Percentiles rank a stretch among this genome's conserved stretches.
Conservation (phyloP, 92 coral and sea anemone species). For the Pocillopora grandis region DNA sequence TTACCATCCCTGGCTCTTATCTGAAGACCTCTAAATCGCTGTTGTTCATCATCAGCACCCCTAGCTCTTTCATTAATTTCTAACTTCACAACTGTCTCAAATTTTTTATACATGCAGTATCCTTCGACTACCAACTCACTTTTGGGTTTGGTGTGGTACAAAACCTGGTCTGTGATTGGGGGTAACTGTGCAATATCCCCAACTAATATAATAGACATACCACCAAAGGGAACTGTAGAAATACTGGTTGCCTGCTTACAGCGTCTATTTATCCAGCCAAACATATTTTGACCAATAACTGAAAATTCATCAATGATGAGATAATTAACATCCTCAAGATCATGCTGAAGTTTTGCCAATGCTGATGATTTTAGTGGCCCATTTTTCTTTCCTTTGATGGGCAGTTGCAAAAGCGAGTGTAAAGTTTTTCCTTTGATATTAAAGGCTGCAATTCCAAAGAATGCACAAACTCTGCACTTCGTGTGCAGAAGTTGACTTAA, state of each 20-base stretch:
- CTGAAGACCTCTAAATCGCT: conserved; percentile 34
- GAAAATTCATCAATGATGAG: conserved; percentile 64
- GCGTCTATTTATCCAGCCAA: conserved; percentile 57
- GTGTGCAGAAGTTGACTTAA: conserved; percentile 29
- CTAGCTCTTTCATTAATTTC: conserved; percentile 43
- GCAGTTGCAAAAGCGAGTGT: conserved; percentile 57
- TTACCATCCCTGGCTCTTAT: conserved; percentile 53
- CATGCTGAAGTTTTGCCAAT: conserved; percentile 45
- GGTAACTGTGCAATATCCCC: conserved; percentile 72
- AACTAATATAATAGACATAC: conserved; percentile 63
- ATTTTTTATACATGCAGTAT: conserved; percentile 50
- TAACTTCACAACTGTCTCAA: conserved; percentile 46
- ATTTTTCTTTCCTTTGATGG: conserved; percentile 46
- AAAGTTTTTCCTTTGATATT: conserved; percentile 50
- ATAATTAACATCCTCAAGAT: conserved; percentile 37
- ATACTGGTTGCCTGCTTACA: conserved; percentile 60
- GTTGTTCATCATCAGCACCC: conserved; percentile 31
- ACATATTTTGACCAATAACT: conserved; percentile 58
- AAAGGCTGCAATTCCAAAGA: conserved; percentile 60
- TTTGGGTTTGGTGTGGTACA: conserved; percentile 52
- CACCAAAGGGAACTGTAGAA: conserved; percentile 54
- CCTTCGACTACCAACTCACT: conserved; percentile 52
- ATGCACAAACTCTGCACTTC: conserved; percentile 58
- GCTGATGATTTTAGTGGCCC: conserved; percentile 43
- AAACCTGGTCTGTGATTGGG: conserved; percentile 55